Conservation (phyloP, 2,113 vertebrate species). For the Pomatorhinus ruficollis region DNA sequence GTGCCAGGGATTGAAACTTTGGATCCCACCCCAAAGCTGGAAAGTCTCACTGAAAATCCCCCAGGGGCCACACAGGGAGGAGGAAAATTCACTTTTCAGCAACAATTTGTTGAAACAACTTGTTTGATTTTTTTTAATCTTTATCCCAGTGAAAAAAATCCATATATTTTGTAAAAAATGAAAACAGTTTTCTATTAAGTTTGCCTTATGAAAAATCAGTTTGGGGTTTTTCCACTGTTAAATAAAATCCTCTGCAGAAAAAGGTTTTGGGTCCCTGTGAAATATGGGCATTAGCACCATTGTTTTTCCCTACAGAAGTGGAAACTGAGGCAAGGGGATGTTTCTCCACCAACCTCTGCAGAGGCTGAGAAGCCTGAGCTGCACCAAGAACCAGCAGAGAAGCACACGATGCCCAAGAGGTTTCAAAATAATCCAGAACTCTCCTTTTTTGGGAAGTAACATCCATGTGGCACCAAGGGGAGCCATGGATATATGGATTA, state of each 20-base stretch:
- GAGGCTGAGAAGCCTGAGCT: neutral
- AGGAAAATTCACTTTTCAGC: neutral
- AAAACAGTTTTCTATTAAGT: neutral
- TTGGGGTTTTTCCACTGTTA: neutral
- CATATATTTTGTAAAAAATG: neutral
- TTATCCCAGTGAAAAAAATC: neutral
- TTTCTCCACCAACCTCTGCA: neutral
- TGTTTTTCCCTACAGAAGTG: neutral
- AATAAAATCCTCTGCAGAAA: neutral
- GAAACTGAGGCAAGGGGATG: neutral
- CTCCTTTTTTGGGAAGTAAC: neutral
- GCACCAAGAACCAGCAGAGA: neutral
- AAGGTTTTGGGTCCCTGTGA: neutral
- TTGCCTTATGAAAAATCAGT: neutral
- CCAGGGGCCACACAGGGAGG: rapidly evolving
- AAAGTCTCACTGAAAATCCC: neutral
- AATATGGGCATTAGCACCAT: neutral
- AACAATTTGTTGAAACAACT: neutral
- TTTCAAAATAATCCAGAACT: neutral
- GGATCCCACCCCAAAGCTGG: neutral
- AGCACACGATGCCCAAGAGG: rapidly evolving
- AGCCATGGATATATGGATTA: neutral
- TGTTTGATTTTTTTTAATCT: neutral
- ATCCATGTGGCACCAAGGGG: rapidly evolving
- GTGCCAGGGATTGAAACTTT: neutral